Conservation (phyloP, 2,888 invertebrate species). For the Pelosia muscerda region DNA sequence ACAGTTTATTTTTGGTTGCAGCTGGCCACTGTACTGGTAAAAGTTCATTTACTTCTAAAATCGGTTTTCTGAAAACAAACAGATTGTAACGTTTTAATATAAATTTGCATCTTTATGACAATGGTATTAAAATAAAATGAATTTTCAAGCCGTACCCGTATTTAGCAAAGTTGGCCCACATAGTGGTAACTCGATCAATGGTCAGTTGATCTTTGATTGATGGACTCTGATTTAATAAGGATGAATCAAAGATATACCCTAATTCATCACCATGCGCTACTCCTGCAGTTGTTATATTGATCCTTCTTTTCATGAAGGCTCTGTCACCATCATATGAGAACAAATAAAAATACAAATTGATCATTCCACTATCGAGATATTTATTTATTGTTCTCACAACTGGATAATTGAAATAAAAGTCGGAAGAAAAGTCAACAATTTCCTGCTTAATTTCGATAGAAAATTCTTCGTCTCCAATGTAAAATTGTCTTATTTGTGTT, state of each 20-base stretch:
- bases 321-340: constrained; percentile 67
- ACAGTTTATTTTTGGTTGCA: constrained; percentile 40
- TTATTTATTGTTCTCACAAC: constrained; percentile 54
- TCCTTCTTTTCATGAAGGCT: constrained; percentile 56
- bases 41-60: constrained; percentile 53
- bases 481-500: constrained; percentile 60
- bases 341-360: constrained; percentile 61
- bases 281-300: constrained; percentile 54
- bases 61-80: constrained; percentile 58
- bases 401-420: constrained; percentile 56
- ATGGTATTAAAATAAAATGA: not conserved
- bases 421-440: constrained; percentile 60
- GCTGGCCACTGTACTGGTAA: constrained; percentile 56
- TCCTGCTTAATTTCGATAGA: constrained; percentile 47
- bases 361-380: constrained; percentile 55
- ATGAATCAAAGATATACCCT: constrained; percentile 62
- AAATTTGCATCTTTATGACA: not conserved
- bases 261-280: constrained; percentile 62
- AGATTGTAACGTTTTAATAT: too few species aligned
- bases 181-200: constrained; percentile 60
- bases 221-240: constrained; percentile 47
- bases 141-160: constrained; percentile 53
- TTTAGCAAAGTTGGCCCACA: constrained; percentile 68
- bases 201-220: constrained; percentile 55
- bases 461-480: constrained; percentile 60